phyloP scores from a whole-genome alignment of 2,888 invertebrate genomes.

The Zeuzera pyrina region DNA sequence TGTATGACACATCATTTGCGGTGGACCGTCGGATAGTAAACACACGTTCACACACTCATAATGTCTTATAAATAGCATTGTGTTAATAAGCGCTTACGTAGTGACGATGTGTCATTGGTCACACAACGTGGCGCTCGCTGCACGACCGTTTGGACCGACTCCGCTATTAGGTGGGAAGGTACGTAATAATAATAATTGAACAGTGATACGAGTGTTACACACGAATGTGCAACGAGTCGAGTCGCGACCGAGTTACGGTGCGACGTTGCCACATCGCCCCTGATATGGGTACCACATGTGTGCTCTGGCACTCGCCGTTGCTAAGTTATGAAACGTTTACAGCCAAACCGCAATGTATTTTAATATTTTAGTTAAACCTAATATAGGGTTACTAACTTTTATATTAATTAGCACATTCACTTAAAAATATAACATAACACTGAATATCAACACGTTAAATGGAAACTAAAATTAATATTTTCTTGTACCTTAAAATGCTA shows the following conservation, averaged over 20 bases:
- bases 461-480: too few species aligned
- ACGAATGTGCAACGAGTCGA: conserved; percentile 38
- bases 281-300: conserved; percentile 32
- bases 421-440: too few species aligned
- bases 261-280: conserved; percentile 53
- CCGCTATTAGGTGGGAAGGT: conserved; percentile 38
- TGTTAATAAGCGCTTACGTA: conserved; percentile 60
- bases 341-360: conserved; percentile 12
- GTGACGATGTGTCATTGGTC: conserved; percentile 55
- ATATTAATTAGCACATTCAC: too few species aligned
- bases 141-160: conserved; percentile 29
- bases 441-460: too few species aligned
- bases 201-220: conserved; percentile 36
- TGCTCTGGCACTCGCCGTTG: conserved; percentile 26
- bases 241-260: conserved; percentile 25
- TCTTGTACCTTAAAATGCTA: too few species aligned
- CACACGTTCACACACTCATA: conserved; percentile 53
- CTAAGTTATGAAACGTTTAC: conserved; percentile 31
- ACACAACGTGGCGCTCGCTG: conserved; percentile 29
- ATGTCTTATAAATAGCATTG: conserved; percentile 61
- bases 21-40: conserved; percentile 61
- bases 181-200: conserved; percentile 28
- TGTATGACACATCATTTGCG: conserved; percentile 64
- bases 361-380: too few species aligned
- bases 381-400: too few species aligned